Evolutionary conservation across 2,888 invertebrate genomes (phyloP).

Genomic region (Meteorus colon): DNA sequence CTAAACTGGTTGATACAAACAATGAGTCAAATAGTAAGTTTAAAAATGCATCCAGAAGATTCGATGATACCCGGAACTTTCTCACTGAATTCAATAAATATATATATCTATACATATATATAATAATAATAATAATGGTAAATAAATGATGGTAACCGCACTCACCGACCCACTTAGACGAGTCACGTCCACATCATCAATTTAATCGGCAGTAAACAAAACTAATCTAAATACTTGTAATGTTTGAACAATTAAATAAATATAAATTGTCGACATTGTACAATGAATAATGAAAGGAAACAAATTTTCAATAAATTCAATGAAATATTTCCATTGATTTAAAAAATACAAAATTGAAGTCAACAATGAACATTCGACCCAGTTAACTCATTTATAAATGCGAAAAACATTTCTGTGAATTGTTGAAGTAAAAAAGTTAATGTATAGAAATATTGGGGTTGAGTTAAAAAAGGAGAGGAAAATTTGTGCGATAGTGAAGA

Average conservation of each 20-base stretch:
- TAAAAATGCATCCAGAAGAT: slow-evolving; percentile 24
- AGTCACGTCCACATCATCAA: slow-evolving; percentile 30
- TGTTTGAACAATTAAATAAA: not conserved
- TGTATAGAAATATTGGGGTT: too few relatives aligned
- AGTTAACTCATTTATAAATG: not conserved
- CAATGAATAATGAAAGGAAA: not conserved
- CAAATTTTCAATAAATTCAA: too few relatives aligned
- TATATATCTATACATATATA: not conserved
- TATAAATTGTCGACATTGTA: not conserved
- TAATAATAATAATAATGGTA: not conserved
- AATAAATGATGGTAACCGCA: slow-evolving; percentile 29
- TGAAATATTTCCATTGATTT: too few relatives aligned
- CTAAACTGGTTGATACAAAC: too few relatives aligned
- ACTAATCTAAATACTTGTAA: not conserved
- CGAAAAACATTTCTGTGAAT: not conserved
- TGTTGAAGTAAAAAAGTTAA: not conserved
- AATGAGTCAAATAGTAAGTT: not conserved
- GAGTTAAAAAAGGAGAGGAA: not conserved
- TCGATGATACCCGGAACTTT: slow-evolving; percentile 38
- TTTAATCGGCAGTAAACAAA: slow-evolving; percentile 9
- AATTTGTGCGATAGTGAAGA: not conserved
- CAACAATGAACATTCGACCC: not conserved
- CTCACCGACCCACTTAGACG: slow-evolving; percentile 39
- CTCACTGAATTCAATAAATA: not conserved
- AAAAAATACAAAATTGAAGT: not conserved